These are phyloP conservation scores for Mobula hypostoma DNA, from an alignment of 2,113 vertebrate genomes.

Conservation along the genomic window DNA sequence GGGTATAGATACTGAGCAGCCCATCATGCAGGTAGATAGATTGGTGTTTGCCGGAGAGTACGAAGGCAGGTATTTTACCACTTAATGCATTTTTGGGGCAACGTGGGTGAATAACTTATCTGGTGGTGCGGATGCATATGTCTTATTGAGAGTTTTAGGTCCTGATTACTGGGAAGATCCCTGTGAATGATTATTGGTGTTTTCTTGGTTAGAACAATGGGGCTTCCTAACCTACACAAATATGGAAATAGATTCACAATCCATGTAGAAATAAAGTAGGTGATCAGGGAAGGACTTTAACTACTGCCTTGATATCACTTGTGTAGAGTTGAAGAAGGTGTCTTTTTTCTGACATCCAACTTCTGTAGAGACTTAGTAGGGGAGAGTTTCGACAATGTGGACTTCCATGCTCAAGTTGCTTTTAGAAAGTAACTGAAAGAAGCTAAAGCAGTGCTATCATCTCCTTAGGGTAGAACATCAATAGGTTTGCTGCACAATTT, in stretches of 20 bases:
- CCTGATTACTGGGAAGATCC: background rate
- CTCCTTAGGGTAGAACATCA: background rate
- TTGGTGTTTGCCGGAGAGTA: constrained; percentile 92
- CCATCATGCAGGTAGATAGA: constrained; percentile 84
- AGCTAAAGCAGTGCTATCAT: background rate
- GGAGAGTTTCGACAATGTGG: background rate
- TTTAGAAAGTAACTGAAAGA: background rate
- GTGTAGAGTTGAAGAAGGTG: background rate
- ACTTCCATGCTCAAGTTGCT: background rate
- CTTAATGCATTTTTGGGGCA: background rate
- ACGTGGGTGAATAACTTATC: background rate
- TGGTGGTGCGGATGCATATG: background rate
- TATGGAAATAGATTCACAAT: too few relatives aligned
- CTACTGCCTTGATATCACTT: background rate
- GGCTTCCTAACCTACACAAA: too few relatives aligned
- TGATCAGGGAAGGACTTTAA: too few relatives aligned
- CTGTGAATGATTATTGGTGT: background rate
- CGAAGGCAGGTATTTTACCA: constrained; percentile 66
- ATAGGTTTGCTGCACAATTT: background rate
- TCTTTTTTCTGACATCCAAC: background rate
- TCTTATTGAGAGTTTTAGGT: background rate
- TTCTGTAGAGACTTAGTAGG: background rate
- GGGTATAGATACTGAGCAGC: constrained; percentile 85
- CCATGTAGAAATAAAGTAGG: too few relatives aligned
- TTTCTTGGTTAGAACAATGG: too few relatives aligned